A percentile compares a stretch with the other conserved stretches of the same genome.
Evolutionary conservation across 2,888 invertebrate species (phyloP).

Genomic region (Pasiphila rectangulata): DNA sequence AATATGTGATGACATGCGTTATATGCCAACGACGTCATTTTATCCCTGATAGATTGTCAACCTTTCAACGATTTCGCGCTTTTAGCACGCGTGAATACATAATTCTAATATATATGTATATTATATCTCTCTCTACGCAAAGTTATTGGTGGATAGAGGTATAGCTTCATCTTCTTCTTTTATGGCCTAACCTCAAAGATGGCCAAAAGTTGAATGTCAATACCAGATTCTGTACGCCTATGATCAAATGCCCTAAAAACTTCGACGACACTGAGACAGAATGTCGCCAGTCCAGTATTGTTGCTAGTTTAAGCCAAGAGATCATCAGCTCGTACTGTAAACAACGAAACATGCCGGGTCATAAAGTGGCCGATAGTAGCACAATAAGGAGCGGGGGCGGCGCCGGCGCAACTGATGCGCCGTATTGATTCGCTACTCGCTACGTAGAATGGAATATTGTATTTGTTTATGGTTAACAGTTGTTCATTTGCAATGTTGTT

Average conservation of each 20-base stretch:
- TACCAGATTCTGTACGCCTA: not conserved
- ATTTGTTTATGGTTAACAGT: conserved; percentile 18
- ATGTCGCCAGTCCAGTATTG: not conserved
- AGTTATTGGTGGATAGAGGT: too few relatives aligned
- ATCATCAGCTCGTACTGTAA: not conserved
- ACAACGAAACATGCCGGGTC: conserved; percentile 6
- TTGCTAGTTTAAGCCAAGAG: conserved; percentile 5
- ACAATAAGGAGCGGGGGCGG: conserved; percentile 68
- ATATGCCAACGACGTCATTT: too few relatives aligned
- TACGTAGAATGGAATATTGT: conserved; percentile 21
- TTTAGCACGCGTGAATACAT: too few relatives aligned
- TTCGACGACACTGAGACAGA: not conserved
- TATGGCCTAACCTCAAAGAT: too few relatives aligned
- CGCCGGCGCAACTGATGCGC: conserved; percentile 42
- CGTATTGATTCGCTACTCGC: conserved; percentile 40
- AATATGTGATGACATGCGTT: too few relatives aligned
- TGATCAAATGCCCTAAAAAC: not conserved
- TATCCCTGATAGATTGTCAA: too few relatives aligned
- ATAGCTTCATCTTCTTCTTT: too few relatives aligned
- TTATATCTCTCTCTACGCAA: too few relatives aligned
- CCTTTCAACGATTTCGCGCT: too few relatives aligned
- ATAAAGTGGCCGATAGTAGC: conserved; percentile 20
- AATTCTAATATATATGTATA: too few relatives aligned
- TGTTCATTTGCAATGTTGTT: conserved; percentile 9
- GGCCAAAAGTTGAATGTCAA: too few relatives aligned